Evolutionary conservation across 1,140 invertebrate species (phyloP), one percentile per base, ranked within the genome.

Genomic region (Psilanteris sp.): DNA sequence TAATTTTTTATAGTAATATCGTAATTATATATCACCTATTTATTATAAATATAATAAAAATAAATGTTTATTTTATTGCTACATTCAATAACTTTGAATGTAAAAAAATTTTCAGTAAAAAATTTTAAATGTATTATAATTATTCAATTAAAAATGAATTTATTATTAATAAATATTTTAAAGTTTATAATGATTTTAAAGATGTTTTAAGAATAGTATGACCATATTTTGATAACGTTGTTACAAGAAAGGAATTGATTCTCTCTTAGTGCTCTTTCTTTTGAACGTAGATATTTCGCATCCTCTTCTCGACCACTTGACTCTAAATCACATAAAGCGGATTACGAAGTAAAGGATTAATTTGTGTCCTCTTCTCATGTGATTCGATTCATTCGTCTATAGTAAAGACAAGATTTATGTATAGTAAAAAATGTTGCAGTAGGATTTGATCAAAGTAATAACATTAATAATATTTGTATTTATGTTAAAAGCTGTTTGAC

Each of bases 271-370:
- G 48, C 71, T 77, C 39, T 73, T 77, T 77, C 71, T 78, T 62
- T 70, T 61, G 44, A 75, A 72, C 68, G 37, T 14, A 41, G 68
- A 78, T 66, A 55, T 77, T 67, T 68, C 75, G 76, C 75, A 48
- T 81, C 77, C 74, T 75, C 54, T 75, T 71, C 67, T 68, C 66
- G 59, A 64, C 39, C 74, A 64, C 59, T 78, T 55, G 67, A 68
- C 55, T 44, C 64, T 84, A 84, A 82, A 84, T 81, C 83, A 84
- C 43, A 37, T 41, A 79, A 87, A 87, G 84, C 86, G 83, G 85
- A 87, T 87, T 87, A 87, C 77, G 39, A 39, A 70, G 77, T 77
- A 83, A 83, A 83, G 82, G 84, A 87, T 86, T 86, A 87, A 86
- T 87, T 86, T 83, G 79, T 81, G 66, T 67, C 66, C 41, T 71